Conservation (phyloP, 2,797 vertebrate species). For the Hafferia zeledoni region DNA sequence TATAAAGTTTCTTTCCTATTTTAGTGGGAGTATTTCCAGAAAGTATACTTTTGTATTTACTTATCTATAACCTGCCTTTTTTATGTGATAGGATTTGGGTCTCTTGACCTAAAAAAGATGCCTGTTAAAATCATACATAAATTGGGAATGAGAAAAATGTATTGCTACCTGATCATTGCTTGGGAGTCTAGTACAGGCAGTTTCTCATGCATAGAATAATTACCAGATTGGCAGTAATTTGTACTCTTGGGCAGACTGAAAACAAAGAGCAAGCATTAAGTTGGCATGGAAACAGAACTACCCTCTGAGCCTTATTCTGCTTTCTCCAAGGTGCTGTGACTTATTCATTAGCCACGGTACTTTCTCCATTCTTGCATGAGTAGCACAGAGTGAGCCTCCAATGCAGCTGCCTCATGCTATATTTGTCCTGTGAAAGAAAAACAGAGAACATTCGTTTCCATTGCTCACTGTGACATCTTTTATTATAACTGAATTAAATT, state of each 20-base stretch:
- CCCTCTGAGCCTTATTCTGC: neutral
- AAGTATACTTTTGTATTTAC: neutral
- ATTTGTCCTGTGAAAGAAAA: neutral
- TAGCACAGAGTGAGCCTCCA: neutral
- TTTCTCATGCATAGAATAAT: slow-evolving; percentile 10
- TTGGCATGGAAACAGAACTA: slow-evolving; percentile 37
- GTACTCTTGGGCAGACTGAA: slow-evolving; percentile 11
- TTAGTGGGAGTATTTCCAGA: neutral
- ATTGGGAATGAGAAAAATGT: neutral
- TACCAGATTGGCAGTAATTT: slow-evolving; percentile 37
- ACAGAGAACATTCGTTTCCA: neutral
- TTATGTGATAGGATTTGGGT: neutral
- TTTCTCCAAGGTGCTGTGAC: neutral
- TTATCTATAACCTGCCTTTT: neutral
- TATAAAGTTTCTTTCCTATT: neutral
- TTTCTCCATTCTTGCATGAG: neutral
- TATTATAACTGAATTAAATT: neutral
- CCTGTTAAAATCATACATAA: neutral
- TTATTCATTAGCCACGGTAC: neutral
- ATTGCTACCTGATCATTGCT: neutral
- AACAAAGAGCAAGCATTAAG: neutral
- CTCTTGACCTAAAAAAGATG: neutral
- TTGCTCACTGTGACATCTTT: neutral
- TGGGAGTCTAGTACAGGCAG: neutral
- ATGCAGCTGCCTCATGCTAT: neutral